Evolutionary conservation across 2,888 invertebrate species (phyloP), one percentile per base, ranked within the genome.

Genomic region (Malthinus flaveolus): DNA sequence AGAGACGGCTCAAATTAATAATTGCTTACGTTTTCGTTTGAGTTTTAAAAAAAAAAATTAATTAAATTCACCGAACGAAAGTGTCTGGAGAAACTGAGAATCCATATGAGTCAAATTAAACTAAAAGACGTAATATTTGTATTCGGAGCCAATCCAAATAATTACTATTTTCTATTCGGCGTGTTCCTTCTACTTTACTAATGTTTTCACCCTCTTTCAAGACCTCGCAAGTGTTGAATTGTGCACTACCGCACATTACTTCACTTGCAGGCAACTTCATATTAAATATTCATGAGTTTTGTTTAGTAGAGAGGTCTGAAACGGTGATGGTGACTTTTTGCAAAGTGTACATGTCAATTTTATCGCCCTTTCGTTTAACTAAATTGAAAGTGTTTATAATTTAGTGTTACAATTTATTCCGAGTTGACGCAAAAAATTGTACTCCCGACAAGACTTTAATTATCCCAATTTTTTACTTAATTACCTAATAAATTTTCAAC

Each of bases 141-240:
- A 23, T 23, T 23, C 23, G 23, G 23, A 23, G 2, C 23, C 64
- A 65, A 61, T 65, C 57, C 54, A 56, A 63, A 56, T 63, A 65
- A 65, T 65, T 65, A 62, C 49, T 63, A 60, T 65, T 66, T 66
- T 66, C 64, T 65, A 66, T 66, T 63, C 66, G 64, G 58, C n/a
- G 5, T 58, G 63, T 59, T 66, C 61, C 63, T 66, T 59, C 62
- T 63, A 60, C 58, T 63, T 64, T 47, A 48, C 59, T 54, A 61
- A 62, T 62, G 44, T 59, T 61, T 53, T 61, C 61, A 48, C 65
- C 61, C 66, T 56, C 52, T 49, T 61, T 46, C 50, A 62, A 51
- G 59, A 49, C 49, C 56, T 57, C 50, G 59, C 53, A 62, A 56
- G 62, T 59, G 59, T 62, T 56, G 56, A 56, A 64, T 59, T 57